Evolutionary conservation across 2,888 invertebrate species (phyloP).

Genomic region (Dugesia japonica): DNA sequence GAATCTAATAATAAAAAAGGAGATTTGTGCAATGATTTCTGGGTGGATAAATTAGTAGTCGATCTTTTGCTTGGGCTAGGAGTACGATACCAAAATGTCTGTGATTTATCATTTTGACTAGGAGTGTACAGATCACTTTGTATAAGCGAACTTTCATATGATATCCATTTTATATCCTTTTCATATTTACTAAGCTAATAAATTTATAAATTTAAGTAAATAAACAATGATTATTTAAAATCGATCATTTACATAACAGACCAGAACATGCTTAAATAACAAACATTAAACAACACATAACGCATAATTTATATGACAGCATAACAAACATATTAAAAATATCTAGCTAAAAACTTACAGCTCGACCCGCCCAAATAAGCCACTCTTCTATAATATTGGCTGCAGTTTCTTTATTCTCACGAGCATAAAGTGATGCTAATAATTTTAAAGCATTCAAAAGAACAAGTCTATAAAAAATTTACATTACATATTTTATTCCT

Average conservation of each 20-base stretch:
- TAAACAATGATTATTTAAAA: too few species aligned
- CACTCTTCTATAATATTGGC: not conserved
- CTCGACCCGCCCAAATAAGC: slow-evolving; percentile 6
- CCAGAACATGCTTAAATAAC: too few species aligned
- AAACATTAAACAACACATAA: too few species aligned
- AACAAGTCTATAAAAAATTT: not conserved
- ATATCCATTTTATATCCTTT: slow-evolving; percentile 20
- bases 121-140: slow-evolving; percentile 5
- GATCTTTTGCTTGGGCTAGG: not conserved
- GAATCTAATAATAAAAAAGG: not conserved
- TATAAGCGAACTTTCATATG: not conserved
- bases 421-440: not conserved
- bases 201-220: not conserved
- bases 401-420: not conserved
- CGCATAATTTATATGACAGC: too few species aligned
- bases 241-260: too few species aligned
- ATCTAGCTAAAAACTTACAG: not conserved
- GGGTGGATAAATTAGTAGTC: not conserved
- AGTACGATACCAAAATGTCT: not conserved
- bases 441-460: not conserved
- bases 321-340: not conserved
- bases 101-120: not conserved
- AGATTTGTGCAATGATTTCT: not conserved
- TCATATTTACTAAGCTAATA: not conserved
- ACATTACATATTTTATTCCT: too few species aligned